phyloP scores from a whole-genome alignment of 2,113 vertebrate genomes.

The Alligator sinensis region DNA sequence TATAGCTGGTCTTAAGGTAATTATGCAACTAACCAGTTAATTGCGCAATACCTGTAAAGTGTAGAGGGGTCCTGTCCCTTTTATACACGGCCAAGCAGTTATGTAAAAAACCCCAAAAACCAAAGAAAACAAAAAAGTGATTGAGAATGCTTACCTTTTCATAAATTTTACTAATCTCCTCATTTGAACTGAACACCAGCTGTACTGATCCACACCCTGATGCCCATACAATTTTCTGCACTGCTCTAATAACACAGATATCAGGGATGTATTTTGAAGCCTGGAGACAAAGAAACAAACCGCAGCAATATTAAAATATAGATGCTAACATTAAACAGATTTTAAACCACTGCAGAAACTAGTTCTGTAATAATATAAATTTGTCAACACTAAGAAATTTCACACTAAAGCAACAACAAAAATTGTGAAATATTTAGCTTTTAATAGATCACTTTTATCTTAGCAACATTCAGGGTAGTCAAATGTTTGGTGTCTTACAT shows the following conservation, averaged over 20 bases:
- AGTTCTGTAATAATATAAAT: neutral
- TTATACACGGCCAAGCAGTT: neutral
- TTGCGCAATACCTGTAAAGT: neutral
- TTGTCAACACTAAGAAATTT: neutral
- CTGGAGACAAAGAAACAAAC: slow-evolving; percentile 79
- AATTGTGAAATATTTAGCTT: fast-evolving
- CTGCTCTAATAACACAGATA: slow-evolving; percentile 96
- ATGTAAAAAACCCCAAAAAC: neutral
- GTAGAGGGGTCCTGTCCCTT: neutral
- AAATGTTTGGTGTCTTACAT: neutral
- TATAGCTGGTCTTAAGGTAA: too few relatives aligned
- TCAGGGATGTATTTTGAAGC: slow-evolving; percentile 98
- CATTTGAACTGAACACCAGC: slow-evolving; percentile 96
- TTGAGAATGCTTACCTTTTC: slow-evolving; percentile 89
- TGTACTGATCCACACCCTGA: slow-evolving; percentile 97
- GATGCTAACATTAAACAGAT: neutral
- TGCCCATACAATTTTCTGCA: slow-evolving; percentile 99
- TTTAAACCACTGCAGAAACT: neutral
- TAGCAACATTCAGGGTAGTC: neutral
- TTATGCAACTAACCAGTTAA: neutral
- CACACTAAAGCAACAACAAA: neutral
- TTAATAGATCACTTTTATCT: neutral
- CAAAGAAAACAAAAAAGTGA: neutral
- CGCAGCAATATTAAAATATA: slow-evolving; percentile 24
- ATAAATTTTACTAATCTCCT: slow-evolving; percentile 98